Conservation (phyloP, 2,888 invertebrate species). For the Noctuana brunneofusca region DNA sequence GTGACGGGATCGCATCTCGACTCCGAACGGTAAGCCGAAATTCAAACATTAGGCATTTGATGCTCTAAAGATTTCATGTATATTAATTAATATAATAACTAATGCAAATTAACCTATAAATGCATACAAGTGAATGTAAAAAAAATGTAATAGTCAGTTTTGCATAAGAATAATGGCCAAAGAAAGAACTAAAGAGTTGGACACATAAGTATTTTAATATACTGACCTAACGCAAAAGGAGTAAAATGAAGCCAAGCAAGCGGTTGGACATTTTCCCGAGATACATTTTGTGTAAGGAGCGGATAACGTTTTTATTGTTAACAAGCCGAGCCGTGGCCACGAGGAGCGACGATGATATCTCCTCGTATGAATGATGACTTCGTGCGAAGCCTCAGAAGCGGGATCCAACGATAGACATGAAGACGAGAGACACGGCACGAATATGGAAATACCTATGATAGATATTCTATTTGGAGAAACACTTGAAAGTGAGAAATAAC, state of each 20-base stretch:
- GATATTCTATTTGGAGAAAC: conserved; percentile 42
- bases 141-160: background rate
- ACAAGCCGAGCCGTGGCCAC: conserved; percentile 76
- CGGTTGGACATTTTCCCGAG: conserved; percentile 63
- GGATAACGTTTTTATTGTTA: conserved; percentile 82
- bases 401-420: conserved; percentile 65
- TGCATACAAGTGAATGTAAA: background rate
- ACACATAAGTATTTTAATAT: conserved; percentile 36
- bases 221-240: conserved; percentile 48
- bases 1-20: no score
- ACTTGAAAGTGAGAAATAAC: conserved; percentile 37
- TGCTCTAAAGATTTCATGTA: no score
- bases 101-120: no score
- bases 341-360: conserved; percentile 80
- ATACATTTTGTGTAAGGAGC: conserved; percentile 74
- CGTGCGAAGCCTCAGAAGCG: conserved; percentile 78
- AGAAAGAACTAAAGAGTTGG: conserved; percentile 9
- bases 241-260: conserved; percentile 45
- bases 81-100: no score
- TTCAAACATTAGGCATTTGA: no score
- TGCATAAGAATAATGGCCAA: background rate
- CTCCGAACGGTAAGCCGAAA: no score
- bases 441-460: conserved; percentile 64
- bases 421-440: conserved; percentile 72
- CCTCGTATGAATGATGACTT: conserved; percentile 82